Evolutionary conservation across 1,140 invertebrate species (phyloP), one percentile per base, ranked within the genome.

Genomic region (Trialeurodes vaporariorum): DNA sequence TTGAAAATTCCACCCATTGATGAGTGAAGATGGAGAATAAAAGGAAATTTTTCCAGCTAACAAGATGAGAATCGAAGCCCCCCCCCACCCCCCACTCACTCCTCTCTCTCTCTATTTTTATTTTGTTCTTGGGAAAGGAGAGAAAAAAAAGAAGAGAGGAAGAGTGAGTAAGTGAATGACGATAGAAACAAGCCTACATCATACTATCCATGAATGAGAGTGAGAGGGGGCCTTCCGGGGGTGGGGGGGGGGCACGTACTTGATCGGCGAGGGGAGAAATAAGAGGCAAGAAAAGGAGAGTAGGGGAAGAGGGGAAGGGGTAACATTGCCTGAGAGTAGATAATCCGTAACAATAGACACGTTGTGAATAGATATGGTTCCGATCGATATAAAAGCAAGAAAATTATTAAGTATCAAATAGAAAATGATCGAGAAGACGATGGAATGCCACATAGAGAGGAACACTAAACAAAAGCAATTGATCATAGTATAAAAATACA

Each of bases 391-490:
- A 49, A 49, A 49, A 49, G 34, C 34, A 9, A 49, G 34, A 17
- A 49, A 49, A 49, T 49, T 49, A 49, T 49, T 49, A 49, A 49
- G 34, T 49, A 49, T 49, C 34, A 49, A 49, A 49, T 49, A 49
- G 34, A 49, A 49, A 49, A 49, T 49, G 34, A 49, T 5, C 5
- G 34, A 49, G 34, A n/a, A 49, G 34, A 49, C 34, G 34, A 49
- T 49, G 34, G 34, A 49, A 49, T 49, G 34, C 34, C 34, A 49
- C 34, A 49, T 49, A 49, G 5, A 49, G 34, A 49, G 34, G 17
- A 49, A 49, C 34, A 17, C 5, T 49, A 49, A 17, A 49, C 34
- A 49, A 49, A 49, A 17, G 34, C 34, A 17, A 49, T 5, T 5
- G 5, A 49, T 5, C 34, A 17, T 49, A 49, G n/a, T n/a, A n/a